A percentile compares a stretch with the other conserved stretches of the same genome.
Conservation (phyloP, 2,888 invertebrate species). For the Eilema griseolum region DNA sequence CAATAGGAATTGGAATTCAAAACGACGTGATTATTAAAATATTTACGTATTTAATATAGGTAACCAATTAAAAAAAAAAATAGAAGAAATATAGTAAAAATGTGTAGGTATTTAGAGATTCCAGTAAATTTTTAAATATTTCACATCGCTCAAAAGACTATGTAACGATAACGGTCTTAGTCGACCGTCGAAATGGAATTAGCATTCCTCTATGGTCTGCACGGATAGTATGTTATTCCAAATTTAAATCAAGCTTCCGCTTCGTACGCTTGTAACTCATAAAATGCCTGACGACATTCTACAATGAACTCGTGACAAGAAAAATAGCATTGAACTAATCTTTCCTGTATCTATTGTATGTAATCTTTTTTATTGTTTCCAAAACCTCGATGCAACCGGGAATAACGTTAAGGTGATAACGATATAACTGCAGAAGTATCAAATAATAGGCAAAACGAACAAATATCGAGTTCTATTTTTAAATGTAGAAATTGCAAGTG, state of each 20-base stretch:
- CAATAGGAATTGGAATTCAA: too few relatives aligned
- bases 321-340: neutral
- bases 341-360: neutral
- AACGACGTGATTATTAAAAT: too few relatives aligned
- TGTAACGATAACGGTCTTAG: conserved; percentile 50
- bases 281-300: conserved; percentile 55
- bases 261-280: conserved; percentile 58
- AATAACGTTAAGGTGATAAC: too few relatives aligned
- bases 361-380: too few relatives aligned
- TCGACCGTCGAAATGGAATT: conserved; percentile 58
- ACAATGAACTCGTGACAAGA: conserved; percentile 30
- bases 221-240: conserved; percentile 67
- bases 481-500: neutral
- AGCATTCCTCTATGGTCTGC: conserved; percentile 67
- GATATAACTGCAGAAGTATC: neutral
- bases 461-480: neutral
- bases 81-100: neutral
- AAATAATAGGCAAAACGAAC: neutral
- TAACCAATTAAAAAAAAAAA: neutral
- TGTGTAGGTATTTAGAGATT: too few relatives aligned
- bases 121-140: neutral
- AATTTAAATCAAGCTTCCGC: conserved; percentile 72
- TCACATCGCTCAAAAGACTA: conserved; percentile 36
- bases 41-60: too few relatives aligned
- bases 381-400: neutral